Evolutionary conservation across 1,140 invertebrate species (phyloP), one percentile per base, ranked within the genome.

Genomic region (Sogatella furcifera): DNA sequence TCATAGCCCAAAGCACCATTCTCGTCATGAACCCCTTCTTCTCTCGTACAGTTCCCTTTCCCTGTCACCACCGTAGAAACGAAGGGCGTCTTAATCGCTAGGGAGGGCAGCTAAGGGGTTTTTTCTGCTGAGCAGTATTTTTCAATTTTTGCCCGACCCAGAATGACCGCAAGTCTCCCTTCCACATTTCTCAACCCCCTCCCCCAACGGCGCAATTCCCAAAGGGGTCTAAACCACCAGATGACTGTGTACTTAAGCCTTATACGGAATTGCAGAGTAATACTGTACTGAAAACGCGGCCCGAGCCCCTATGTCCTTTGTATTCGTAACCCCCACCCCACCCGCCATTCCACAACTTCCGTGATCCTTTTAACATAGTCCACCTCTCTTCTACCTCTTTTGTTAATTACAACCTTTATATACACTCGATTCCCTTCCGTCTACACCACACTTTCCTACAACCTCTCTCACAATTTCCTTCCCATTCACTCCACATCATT

Each of bases 341-440:
- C 14, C 6, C 46, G 1, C 8, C 46, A 19, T 49, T 17, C 21
- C 46, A 38, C 34, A 38, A 38, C 34, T 38, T 38, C 34, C 34
- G 34, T 38, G 34, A 38, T 38, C 34, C 34, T 38, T 38, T 38
- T 38, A 38, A 38, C 34, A 38, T 38, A 38, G 34, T 38, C 34
- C 34, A 38, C 34, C 34, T 38, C 46, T 22, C 46, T 49, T 22
- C 46, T 49, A 19, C 21, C 21, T 17, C 46, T 49, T 49, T 49
- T 49, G 46, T 49, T 49, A 49, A 49, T 49, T 49, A 49, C 46
- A 49, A 49, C 46, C 46, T 49, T 49, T 49, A 49, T 49, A 49
- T 49, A 49, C 46, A 49, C 21, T 49, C 21, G 15, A 17, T 22
- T 49, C 46, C 46, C 14, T 49, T 49, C 15, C 15, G 15, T 14